Percentiles rank a stretch among this genome's conserved stretches.
Conservation (phyloP, 1,140 invertebrate genomes). For the Bradysia coprophila region DNA sequence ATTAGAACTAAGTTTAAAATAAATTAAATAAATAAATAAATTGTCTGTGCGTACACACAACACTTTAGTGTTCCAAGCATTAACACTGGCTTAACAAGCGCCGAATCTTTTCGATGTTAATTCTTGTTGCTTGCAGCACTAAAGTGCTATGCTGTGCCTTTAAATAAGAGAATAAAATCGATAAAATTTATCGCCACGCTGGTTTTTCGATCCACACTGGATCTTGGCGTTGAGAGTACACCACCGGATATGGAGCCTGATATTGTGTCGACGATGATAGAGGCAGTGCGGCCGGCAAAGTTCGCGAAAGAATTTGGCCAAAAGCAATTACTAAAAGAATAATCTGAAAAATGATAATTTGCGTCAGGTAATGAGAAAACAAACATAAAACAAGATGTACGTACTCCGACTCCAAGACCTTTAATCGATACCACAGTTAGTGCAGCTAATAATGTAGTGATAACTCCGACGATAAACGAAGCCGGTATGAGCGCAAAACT, state of each 20-base stretch:
- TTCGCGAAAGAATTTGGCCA: slow-evolving; percentile 20
- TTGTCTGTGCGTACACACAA: too few relatives aligned
- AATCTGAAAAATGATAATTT: slow-evolving; percentile 8
- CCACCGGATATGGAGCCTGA: neutral
- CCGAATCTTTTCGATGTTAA: too few relatives aligned
- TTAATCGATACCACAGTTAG: slow-evolving; percentile 40
- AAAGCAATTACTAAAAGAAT: slow-evolving; percentile 21
- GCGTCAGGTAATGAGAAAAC: too few relatives aligned
- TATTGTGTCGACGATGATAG: slow-evolving; percentile 9
- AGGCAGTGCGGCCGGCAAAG: slow-evolving; percentile 14
- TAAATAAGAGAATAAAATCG: too few relatives aligned
- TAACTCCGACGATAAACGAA: slow-evolving; percentile 37
- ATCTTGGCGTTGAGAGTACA: neutral
- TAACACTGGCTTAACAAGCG: too few relatives aligned
- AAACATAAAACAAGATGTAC: slow-evolving; percentile 3
- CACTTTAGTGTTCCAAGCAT: too few relatives aligned
- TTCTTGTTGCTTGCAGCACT: too few relatives aligned
- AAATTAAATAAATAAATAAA: too few relatives aligned
- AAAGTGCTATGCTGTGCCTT: too few relatives aligned
- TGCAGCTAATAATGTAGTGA: slow-evolving; percentile 33
- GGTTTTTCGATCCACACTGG: slow-evolving; percentile 1
- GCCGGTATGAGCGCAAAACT: slow-evolving; percentile 35
- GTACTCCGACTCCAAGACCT: slow-evolving; percentile 34
- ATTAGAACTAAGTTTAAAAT: too few relatives aligned
- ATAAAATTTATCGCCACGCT: too few relatives aligned